Evolutionary conservation across 2,888 invertebrate species (phyloP), one percentile per base, ranked within the genome.

Genomic region (Pemphredon lugubris): DNA sequence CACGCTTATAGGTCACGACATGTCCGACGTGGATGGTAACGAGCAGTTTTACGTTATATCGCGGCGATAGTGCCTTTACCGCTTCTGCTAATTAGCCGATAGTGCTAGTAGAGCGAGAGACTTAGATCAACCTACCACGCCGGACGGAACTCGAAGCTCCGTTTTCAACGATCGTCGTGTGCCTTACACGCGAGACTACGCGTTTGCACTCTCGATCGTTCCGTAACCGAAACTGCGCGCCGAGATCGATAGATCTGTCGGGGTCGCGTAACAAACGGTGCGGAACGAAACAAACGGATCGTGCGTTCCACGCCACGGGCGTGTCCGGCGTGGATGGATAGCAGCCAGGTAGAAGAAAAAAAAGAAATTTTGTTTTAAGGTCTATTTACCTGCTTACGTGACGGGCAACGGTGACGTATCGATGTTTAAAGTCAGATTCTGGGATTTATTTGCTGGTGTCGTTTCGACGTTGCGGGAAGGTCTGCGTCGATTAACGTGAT

Each of bases 21-120:
- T 96, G 93, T 95, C 96, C 90, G 95, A 96, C 91, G 94, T 93
- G 88, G 96, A 96, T 91, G 95, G 95, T 85, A 96, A 94, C 92
- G 45, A 6, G 23, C 40, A 45, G 45, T 23, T n/a, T 21, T 42
- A 42, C 26, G 26, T n/a, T 37, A 3, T 16, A 40, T 16, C 16
- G 40, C 18, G 4, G 11, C 40, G 40, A 40, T 40, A 14, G 4
- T 16, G 23, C 23, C n/a, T 23, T 23, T 21, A 23, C 23, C 23
- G 23, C 23, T 23, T 23, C 45, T 21, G 45, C 23, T 45, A 45
- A 11, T 21, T 20, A 7, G 18, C 11, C 18, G 5, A 4, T 14
- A 39, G 5, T 39, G 5, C 39, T n/a, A n/a, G n/a, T 39, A 1
- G 5, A 30, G 18, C 32, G 26, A 16, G 14, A 16, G 9, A 4